phyloP scores from a whole-genome alignment of 2,113 vertebrate genomes.

The Gila orcuttii region DNA sequence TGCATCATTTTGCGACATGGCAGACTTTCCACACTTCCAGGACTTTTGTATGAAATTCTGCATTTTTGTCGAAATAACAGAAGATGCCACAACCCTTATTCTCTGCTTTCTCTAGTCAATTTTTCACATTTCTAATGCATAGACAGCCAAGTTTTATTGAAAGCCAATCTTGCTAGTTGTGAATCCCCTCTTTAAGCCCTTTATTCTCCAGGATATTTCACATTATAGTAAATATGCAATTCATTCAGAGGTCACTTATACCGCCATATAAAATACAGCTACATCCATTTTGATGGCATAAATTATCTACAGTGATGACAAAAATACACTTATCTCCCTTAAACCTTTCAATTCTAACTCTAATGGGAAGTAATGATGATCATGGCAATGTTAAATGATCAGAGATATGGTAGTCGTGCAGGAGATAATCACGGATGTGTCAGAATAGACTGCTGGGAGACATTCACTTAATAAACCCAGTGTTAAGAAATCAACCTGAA shows the following conservation, averaged over 20 bases:
- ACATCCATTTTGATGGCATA: background rate
- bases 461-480: background rate
- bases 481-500: background rate
- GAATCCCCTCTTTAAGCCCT: background rate
- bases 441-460: background rate
- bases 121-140: too few relatives aligned
- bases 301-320: background rate
- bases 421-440: background rate
- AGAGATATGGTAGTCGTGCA: background rate
- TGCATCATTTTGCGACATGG: too few relatives aligned
- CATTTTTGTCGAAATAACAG: too few relatives aligned
- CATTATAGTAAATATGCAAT: background rate
- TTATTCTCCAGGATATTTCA: background rate
- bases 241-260: background rate
- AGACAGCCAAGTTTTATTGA: background rate
- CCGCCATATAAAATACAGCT: background rate
- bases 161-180: background rate
- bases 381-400: background rate
- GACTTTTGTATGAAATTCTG: too few relatives aligned
- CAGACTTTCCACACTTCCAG: too few relatives aligned
- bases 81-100: too few relatives aligned
- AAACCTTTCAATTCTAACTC: background rate
- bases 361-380: background rate
- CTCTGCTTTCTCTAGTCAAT: too few relatives aligned
- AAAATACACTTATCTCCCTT: background rate